Evolutionary conservation across 2,113 vertebrate species (phyloP), one percentile per base, ranked within the genome.

Genomic region (Onychorhynchus coronatus): DNA sequence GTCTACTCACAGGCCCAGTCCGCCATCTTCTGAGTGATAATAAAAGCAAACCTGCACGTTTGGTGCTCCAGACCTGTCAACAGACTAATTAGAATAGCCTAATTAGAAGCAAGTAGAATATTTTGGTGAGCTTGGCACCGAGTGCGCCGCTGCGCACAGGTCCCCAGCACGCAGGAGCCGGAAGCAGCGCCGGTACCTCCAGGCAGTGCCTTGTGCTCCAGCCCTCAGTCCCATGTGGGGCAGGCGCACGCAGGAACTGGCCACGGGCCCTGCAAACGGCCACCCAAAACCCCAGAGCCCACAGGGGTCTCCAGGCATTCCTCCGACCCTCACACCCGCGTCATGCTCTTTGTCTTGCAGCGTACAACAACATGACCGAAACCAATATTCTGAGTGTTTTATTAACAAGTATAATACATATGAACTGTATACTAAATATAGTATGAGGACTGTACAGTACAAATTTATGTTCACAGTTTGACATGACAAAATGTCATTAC

Each of bases 381-480:
- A 28, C 12, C 88, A 90, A 59, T 91, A 80, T 90, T 97, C 94
- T 9, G 97, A 98, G 96, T 97, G 93, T 97, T 99, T 99, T 99
- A 99, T 99, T 99, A 98, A 98, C 98, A 98, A 98, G 98, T 98
- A 98, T 98, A 97, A 98, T 97, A 98, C 98, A 98, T 97, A 97
- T 2, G 84, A 95, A 93, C 89, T 96, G 94, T 96, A 97, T 98
- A 91, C 92, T 97, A 96, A 97, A 96, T 97, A 97, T 97, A 98
- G 96, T 94, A 98, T 96, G 97, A 98, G 95, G 95, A 97, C 98
- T 99, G 98, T 99, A 99, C 98, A 99, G 97, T 98, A 98, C 98
- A 98, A 98, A 98, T 97, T 97, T 98, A 93, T 96, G 97, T 99
- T 99, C 99, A 99, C 99, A 99, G 99, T 98, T 98, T 98, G 97